Evolutionary conservation across 1,140 invertebrate species (phyloP).

Genomic region (Tetragonula clypearis): DNA sequence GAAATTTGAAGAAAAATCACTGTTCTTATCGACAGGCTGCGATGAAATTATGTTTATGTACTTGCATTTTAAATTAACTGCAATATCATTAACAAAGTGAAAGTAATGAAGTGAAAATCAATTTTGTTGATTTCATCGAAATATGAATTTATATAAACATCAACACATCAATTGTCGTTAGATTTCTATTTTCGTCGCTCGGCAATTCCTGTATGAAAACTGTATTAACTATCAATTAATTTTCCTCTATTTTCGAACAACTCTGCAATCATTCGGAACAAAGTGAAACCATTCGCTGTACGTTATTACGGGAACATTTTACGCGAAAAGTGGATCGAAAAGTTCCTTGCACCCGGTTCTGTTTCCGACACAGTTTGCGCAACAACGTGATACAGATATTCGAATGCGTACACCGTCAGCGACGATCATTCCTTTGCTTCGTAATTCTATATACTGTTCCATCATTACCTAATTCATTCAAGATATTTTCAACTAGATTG

Average conservation of each 20-base stretch:
- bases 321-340: constrained; percentile 29
- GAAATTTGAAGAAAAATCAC: neutral
- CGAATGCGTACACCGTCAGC: constrained; percentile 6
- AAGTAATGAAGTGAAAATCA: too few species aligned
- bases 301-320: constrained; percentile 8
- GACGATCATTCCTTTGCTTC: neutral
- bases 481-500: neutral
- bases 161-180: neutral
- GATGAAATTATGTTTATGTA: neutral
- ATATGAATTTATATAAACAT: neutral
- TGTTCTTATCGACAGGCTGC: neutral
- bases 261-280: neutral
- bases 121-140: neutral
- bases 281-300: too few species aligned
- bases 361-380: constrained; percentile 30
- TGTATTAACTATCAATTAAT: neutral
- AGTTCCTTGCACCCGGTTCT: neutral
- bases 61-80: too few species aligned
- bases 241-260: neutral
- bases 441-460: neutral
- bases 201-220: neutral
- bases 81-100: neutral
- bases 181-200: neutral
- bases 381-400: constrained; percentile 42
- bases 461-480: constrained; percentile 17